Evolutionary conservation across 2,113 vertebrate genomes (phyloP).

Genomic region (Acanthisitta chloris): DNA sequence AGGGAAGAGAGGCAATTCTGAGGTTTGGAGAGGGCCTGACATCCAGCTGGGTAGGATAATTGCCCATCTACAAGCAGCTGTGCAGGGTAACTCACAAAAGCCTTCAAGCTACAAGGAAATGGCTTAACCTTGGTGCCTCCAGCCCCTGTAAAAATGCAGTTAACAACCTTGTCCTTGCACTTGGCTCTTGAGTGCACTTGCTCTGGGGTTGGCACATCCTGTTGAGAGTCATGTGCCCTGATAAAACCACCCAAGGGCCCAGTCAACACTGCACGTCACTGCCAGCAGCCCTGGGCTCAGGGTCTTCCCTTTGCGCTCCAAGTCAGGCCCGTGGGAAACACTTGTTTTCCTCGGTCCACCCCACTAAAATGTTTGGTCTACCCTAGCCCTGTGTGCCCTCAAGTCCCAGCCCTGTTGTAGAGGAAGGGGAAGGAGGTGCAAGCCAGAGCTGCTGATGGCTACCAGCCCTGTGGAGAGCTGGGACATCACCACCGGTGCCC

Average conservation of each 20-base stretch:
- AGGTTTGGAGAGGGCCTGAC: background rate
- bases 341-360: background rate
- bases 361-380: accelerated
- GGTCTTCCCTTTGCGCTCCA: background rate
- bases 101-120: background rate
- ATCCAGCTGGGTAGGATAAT: background rate
- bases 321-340: background rate
- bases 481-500: accelerated
- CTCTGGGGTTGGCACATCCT: background rate
- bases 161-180: background rate
- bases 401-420: accelerated
- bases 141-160: accelerated
- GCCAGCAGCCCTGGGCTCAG: background rate
- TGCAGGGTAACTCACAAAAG: background rate
- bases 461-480: background rate
- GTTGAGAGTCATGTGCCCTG: accelerated
- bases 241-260: background rate
- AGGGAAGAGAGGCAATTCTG: background rate
- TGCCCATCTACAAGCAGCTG: background rate
- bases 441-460: background rate
- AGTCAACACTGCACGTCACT: background rate
- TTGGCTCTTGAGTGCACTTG: background rate
- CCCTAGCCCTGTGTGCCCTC: background rate
- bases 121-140: background rate
- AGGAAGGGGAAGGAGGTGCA: background rate